Evolutionary conservation across 1,140 invertebrate species (phyloP).

Genomic region (Lethrus apterus): DNA sequence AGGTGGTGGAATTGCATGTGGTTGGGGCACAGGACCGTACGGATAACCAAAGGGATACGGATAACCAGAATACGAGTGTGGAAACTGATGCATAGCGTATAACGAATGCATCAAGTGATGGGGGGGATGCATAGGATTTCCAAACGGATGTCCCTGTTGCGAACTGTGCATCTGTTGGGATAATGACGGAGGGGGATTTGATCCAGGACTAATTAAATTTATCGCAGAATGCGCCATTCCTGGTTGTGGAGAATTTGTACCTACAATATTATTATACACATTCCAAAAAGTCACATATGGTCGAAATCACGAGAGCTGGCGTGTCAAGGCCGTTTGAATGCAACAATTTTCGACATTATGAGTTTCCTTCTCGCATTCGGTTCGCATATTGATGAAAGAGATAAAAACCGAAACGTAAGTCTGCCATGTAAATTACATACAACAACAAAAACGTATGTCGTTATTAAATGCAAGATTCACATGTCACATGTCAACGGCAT

Average conservation of each 20-base stretch:
- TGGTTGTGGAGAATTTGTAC: constrained; percentile 41
- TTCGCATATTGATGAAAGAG: too few relatives aligned
- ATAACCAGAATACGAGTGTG: constrained; percentile 57
- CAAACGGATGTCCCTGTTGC: constrained; percentile 55
- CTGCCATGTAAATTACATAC: too few relatives aligned
- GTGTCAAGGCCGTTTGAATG: too few relatives aligned
- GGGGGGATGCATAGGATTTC: constrained; percentile 49
- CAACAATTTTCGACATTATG: too few relatives aligned
- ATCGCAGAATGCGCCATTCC: constrained; percentile 48
- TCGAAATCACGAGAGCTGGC: too few relatives aligned
- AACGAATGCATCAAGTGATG: constrained; percentile 48
- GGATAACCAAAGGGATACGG: constrained; percentile 53
- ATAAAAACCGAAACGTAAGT: too few relatives aligned
- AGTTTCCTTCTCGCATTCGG: too few relatives aligned
- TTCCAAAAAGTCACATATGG: too few relatives aligned
- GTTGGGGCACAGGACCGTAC: constrained; percentile 61
- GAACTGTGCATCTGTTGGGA: constrained; percentile 55
- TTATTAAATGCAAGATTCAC: too few relatives aligned
- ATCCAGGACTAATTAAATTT: constrained; percentile 52
- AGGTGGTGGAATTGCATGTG: constrained; percentile 64
- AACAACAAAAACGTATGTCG: too few relatives aligned
- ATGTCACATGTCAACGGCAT: too few relatives aligned
- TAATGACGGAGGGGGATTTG: constrained; percentile 49
- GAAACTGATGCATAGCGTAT: constrained; percentile 46
- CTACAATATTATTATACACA: constrained; percentile 20